phyloP scores from a whole-genome alignment of 2,888 invertebrate genomes.

The Oxytorus armatus region DNA sequence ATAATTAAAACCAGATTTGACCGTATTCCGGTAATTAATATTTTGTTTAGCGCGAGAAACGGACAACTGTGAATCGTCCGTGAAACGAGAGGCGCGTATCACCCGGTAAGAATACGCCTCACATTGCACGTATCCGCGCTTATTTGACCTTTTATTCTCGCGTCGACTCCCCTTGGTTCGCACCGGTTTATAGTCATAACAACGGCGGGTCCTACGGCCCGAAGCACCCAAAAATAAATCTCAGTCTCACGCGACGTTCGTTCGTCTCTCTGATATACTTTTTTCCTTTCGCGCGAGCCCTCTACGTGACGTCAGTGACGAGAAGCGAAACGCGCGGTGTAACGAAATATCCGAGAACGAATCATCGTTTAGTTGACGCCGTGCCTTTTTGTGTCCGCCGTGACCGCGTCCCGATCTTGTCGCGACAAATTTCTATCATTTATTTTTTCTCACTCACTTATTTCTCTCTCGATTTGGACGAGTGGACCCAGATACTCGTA shows the following conservation, averaged over 20 bases:
- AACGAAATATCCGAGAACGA: conserved; percentile 43
- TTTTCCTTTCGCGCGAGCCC: conserved; percentile 19
- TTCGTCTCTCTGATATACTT: conserved; percentile 18
- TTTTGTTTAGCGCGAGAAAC: too few relatives aligned
- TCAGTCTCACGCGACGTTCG: conserved; percentile 11
- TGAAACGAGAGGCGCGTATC: conserved; percentile 11
- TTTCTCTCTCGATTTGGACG: conserved; percentile 29
- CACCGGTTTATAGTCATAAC: too few relatives aligned
- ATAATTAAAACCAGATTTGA: too few relatives aligned
- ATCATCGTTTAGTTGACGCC: conserved; percentile 52
- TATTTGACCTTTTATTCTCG: too few relatives aligned
- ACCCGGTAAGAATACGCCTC: too few relatives aligned
- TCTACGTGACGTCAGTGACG: conserved; percentile 58
- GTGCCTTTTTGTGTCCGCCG: too few relatives aligned
- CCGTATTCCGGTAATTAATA: too few relatives aligned
- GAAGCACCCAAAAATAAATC: neutral
- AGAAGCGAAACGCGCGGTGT: conserved; percentile 22
- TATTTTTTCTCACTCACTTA: conserved; percentile 2
- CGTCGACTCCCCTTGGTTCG: too few relatives aligned
- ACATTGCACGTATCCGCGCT: too few relatives aligned
- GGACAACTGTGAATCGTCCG: too few relatives aligned
- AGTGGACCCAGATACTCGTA: conserved; percentile 21
- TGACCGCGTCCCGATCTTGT: too few relatives aligned
- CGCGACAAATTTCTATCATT: conserved; percentile 31
- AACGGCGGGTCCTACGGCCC: too few relatives aligned